A percentile compares a stretch with the other conserved stretches of the same genome.
Conservation (phyloP, 2,113 vertebrate species). For the Dromiciops gliroides region DNA sequence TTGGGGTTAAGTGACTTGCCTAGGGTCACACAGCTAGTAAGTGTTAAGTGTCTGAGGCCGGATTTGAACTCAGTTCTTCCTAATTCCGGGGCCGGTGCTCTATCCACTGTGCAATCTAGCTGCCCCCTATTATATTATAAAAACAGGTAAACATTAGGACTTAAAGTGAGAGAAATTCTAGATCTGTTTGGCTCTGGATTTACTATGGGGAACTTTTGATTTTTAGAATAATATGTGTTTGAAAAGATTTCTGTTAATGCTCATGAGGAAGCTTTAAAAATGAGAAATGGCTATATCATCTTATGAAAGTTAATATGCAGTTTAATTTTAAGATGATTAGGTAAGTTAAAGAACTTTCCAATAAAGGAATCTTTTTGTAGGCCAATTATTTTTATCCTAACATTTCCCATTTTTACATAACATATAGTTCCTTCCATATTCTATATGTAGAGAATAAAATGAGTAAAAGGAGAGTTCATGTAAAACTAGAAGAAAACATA, state of each 20-base stretch:
- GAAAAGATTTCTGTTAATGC: background rate
- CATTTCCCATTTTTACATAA: background rate
- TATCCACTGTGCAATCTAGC: too few relatives aligned
- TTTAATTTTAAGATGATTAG: background rate
- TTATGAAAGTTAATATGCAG: background rate
- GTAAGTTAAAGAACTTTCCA: background rate
- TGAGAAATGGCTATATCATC: slow-evolving; percentile 6
- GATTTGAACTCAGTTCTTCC: too few relatives aligned
- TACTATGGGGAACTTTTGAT: background rate
- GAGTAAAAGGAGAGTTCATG: slow-evolving; percentile 1
- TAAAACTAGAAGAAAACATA: background rate
- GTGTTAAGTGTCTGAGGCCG: too few relatives aligned
- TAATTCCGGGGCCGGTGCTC: too few relatives aligned
- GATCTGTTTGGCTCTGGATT: slow-evolving; percentile 19
- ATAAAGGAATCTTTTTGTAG: background rate
- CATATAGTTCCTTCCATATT: slow-evolving; percentile 2
- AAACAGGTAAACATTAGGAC: background rate
- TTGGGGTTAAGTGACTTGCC: too few relatives aligned
- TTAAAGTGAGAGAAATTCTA: background rate
- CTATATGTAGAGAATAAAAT: slow-evolving; percentile 10
- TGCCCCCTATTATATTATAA: too few relatives aligned
- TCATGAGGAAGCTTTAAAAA: slow-evolving; percentile 15
- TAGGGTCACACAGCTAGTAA: too few relatives aligned
- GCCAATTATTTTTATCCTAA: background rate
- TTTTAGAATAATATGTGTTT: slow-evolving; percentile 27